Base-by-base conservation (phyloP, 2,113 vertebrate genomes). In the Euleptes europaea region DNA sequence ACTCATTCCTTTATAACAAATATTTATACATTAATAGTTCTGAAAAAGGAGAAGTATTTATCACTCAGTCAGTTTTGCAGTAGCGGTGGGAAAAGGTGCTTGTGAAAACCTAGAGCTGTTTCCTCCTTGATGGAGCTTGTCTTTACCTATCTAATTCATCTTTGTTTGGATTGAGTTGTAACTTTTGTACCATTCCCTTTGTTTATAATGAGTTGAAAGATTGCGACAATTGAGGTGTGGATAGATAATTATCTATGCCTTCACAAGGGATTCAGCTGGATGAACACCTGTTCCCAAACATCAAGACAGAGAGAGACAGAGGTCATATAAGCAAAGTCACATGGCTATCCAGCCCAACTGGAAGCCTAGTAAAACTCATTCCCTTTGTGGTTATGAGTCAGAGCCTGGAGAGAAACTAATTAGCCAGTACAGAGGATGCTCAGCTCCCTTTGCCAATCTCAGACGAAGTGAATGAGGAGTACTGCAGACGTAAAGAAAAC, bases 341-440 rank as follows among this genome's bases (percentile, higher is more conserved):
- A 91, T 93, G 80, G n/a, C 87, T 80, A 90, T 94, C 91, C 89
- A 92, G 88, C 90, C 89, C 90, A 92, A 80, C 84, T 93, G 90
- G 80, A 82, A 93, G 94, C 93, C 94, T 87, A 93, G 91, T 93
- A 93, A 93, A 94, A 94, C 94, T 87, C 90, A 93, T 95, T 95
- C 92, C 80, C 70, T 91, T 91, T 89, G 84, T 86, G 91, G 73
- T 90, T 84, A 44, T 94, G 91, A 95, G 87, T 94, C 94, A 94
- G 19, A 80, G 87, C 87, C 82, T 83, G 90, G 85, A 92, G 89
- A 92, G 89, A 90, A 93, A 91, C 91, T 87, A 26, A 23, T 49
- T 78, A 92, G 91, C 89, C 86, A 91, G 91, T 93, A 93, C 93
- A 92, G 90, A 92, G 87, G 88, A 92, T 93, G 89, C 90, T 40